Percentiles rank a stretch among this genome's conserved stretches.
Conservation (phyloP, 2,888 invertebrate species). For the Andricus curvator region DNA sequence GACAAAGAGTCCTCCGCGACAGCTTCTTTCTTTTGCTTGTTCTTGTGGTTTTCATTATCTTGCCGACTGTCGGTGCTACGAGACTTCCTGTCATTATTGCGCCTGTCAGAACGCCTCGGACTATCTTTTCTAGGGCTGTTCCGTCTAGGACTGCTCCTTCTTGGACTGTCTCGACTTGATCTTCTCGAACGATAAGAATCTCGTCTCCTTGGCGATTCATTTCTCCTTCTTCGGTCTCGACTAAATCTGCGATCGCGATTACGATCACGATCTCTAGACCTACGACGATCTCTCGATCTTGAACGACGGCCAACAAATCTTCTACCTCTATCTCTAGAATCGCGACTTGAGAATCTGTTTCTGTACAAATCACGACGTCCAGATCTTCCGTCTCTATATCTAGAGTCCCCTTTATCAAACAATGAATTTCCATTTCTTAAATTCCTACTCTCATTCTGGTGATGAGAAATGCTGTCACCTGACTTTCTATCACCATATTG, state of each 20-base stretch:
- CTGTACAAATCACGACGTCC: conserved; percentile 55
- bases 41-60: background rate
- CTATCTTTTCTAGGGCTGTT: conserved; percentile 63
- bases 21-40: conserved; percentile 56
- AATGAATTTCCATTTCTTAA: conserved; percentile 55
- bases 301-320: conserved; percentile 66
- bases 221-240: conserved; percentile 66
- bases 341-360: conserved; percentile 62
- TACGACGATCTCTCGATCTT: conserved; percentile 70
- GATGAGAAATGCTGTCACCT: background rate
- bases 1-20: conserved; percentile 53
- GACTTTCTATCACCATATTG: conserved; percentile 25
- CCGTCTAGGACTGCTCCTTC: conserved; percentile 44
- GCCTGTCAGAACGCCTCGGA: conserved; percentile 57
- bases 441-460: conserved; percentile 42
- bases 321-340: conserved; percentile 67
- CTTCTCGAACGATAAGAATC: conserved; percentile 41
- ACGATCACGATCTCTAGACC: conserved; percentile 64
- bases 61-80: conserved; percentile 48
- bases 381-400: conserved; percentile 58
- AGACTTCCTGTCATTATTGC: conserved; percentile 52
- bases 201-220: conserved; percentile 63
- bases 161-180: conserved; percentile 62
- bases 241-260: conserved; percentile 59
- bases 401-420: conserved; percentile 55